Conservation (phyloP, 2,797 vertebrate species). For the Molossus alvarezi region DNA sequence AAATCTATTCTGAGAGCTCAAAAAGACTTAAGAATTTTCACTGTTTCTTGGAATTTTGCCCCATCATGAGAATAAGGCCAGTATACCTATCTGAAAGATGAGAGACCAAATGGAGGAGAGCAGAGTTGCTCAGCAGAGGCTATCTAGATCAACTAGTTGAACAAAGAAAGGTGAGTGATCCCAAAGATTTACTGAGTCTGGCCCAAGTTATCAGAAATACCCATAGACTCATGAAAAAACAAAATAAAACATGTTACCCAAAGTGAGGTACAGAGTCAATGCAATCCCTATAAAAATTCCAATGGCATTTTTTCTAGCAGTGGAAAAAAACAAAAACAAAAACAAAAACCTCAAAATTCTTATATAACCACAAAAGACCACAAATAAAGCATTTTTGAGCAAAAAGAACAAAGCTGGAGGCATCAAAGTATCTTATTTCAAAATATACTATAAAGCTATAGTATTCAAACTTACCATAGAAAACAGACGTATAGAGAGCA, state of each 20-base stretch:
- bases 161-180: neutral
- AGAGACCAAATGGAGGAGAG: neutral
- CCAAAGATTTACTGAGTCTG: neutral
- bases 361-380: neutral
- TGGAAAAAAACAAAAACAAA: neutral
- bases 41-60: neutral
- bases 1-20: neutral
- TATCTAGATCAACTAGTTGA: neutral
- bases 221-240: neutral
- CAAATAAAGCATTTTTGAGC: neutral
- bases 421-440: neutral
- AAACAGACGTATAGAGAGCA: neutral
- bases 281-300: neutral
- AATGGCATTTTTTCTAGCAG: neutral
- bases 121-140: neutral
- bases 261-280: neutral
- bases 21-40: neutral
- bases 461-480: neutral
- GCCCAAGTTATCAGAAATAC: neutral
- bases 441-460: neutral
- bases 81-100: neutral
- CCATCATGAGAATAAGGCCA: neutral
- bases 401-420: neutral
- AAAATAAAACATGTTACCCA: neutral
- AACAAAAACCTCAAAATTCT: neutral